Conservation (phyloP, 2,888 invertebrate species). For the Ptilodon capucinus region DNA sequence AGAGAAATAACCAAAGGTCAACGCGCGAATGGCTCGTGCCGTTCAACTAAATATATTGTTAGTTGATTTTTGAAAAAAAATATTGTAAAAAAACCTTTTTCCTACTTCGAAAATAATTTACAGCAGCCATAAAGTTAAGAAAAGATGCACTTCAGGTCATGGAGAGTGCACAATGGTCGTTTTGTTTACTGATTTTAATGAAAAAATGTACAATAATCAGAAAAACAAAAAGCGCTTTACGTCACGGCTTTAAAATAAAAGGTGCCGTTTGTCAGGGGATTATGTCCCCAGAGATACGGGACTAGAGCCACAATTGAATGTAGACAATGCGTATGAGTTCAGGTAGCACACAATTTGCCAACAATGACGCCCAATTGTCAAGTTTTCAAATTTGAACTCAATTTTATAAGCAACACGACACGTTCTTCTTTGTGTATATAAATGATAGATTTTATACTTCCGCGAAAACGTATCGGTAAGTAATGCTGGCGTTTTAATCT, state of each 20-base stretch:
- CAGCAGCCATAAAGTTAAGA: slow-evolving; percentile 34
- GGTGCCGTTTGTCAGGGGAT: slow-evolving; percentile 69
- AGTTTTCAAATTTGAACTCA: slow-evolving; percentile 27
- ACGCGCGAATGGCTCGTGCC: slow-evolving; percentile 39
- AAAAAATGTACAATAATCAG: slow-evolving; percentile 46
- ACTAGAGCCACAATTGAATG: slow-evolving; percentile 61
- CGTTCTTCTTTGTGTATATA: slow-evolving; percentile 4
- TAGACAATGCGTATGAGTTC: slow-evolving; percentile 65
- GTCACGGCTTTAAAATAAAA: slow-evolving; percentile 72
- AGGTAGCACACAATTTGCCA: slow-evolving; percentile 65
- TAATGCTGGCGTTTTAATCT: slow-evolving; percentile 40
- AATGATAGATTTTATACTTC: slow-evolving; percentile 27
- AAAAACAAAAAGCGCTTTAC: slow-evolving; percentile 60
- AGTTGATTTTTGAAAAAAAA: slow-evolving; percentile 13
- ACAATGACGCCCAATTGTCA: slow-evolving; percentile 30
- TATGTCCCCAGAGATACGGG: slow-evolving; percentile 56
- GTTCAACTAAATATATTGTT: slow-evolving; percentile 15
- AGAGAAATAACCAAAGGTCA: slow-evolving; percentile 9
- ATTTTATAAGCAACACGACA: slow-evolving; percentile 4
- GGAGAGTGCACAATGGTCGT: slow-evolving; percentile 34
- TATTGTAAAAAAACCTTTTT: slow-evolving; percentile 31
- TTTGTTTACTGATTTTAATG: slow-evolving; percentile 41
- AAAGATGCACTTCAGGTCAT: slow-evolving; percentile 36
- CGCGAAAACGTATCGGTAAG: slow-evolving; percentile 45
- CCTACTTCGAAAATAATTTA: slow-evolving; percentile 41